These are phyloP conservation scores for Bagarius yarrelli DNA, from an alignment of 2,113 vertebrate genomes.

Conservation along the genomic window DNA sequence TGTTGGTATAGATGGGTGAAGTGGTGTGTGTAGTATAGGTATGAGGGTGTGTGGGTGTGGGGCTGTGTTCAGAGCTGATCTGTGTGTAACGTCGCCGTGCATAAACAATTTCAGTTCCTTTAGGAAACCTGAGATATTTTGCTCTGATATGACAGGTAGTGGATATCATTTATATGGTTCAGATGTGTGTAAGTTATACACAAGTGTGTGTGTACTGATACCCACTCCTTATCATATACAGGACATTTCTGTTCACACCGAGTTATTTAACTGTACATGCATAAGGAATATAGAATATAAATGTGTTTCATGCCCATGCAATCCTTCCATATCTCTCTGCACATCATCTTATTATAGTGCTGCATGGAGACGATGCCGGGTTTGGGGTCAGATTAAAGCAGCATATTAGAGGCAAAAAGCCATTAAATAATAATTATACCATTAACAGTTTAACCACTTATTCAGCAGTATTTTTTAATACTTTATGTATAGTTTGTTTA, in stretches of 20 bases:
- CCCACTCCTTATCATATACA: neutral
- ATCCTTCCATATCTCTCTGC: neutral
- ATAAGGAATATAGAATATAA: neutral
- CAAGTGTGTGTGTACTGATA: neutral
- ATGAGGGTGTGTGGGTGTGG: neutral
- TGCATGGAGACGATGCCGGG: neutral
- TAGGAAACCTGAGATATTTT: neutral
- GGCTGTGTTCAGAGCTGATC: neutral
- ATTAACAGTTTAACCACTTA: no score
- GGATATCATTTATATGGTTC: no score
- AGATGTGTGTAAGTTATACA: neutral
- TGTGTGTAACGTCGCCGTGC: neutral
- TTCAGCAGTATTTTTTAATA: no score
- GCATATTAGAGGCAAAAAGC: neutral
- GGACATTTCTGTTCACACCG: neutral
- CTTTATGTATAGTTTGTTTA: neutral
- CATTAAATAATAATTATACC: no score
- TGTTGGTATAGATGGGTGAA: neutral
- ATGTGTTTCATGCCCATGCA: neutral
- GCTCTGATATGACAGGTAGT: no score
- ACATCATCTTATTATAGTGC: neutral
- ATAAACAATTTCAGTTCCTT: neutral
- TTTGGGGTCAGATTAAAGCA: neutral
- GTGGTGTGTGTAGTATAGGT: neutral
- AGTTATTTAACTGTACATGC: neutral